Conservation (phyloP, 2,113 vertebrate genomes). For the Anser brachyrhynchus region DNA sequence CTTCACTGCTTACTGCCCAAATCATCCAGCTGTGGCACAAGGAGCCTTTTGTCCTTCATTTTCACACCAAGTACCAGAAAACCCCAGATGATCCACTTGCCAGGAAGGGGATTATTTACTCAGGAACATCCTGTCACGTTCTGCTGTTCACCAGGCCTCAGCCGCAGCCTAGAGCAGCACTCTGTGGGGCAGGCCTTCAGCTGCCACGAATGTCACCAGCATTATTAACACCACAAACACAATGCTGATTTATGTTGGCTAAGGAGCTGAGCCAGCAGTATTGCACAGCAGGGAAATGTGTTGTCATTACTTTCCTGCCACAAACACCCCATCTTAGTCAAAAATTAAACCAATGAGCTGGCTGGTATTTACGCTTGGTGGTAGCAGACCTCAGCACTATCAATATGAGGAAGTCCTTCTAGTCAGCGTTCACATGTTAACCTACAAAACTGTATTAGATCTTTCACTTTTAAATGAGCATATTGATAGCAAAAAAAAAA, state of each 20-base stretch:
- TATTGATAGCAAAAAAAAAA: neutral
- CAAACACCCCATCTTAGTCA: fast-evolving
- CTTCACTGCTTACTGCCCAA: neutral
- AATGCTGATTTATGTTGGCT: neutral
- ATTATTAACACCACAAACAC: neutral
- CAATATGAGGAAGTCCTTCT: neutral
- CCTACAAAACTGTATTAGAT: neutral
- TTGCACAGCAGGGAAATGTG: neutral
- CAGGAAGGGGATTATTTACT: neutral
- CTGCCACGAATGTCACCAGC: neutral
- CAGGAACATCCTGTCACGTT: neutral
- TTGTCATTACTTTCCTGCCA: neutral
- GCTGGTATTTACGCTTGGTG: neutral
- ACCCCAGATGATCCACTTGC: neutral
- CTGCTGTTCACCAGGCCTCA: neutral
- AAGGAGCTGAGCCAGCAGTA: neutral
- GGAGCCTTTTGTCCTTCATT: neutral
- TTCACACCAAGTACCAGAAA: neutral
- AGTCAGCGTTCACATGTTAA: neutral
- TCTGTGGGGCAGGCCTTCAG: neutral
- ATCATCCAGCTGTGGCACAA: fast-evolving
- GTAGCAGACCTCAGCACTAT: neutral
- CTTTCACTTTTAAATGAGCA: neutral
- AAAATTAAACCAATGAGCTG: neutral
- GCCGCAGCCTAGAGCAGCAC: neutral